These are phyloP conservation scores for Atrina japonica DNA, from an alignment of 2,888 invertebrate species.

Conservation along the genomic window DNA sequence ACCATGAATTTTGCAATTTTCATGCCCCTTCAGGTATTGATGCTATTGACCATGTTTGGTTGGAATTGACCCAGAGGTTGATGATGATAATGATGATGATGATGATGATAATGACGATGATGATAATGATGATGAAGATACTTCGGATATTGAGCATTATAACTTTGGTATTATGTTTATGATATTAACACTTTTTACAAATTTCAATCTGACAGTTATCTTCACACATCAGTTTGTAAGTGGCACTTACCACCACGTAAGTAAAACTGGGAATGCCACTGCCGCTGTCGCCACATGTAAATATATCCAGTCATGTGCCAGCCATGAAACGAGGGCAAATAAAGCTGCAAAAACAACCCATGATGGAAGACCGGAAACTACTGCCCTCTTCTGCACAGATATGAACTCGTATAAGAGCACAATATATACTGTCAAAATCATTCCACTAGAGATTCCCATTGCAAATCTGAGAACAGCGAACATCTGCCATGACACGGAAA, in stretches of 20 bases:
- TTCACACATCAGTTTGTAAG: no score
- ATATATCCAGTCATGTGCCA: conserved; percentile 58
- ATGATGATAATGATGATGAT: no score
- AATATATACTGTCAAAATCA: conserved; percentile 35
- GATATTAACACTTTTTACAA: no score
- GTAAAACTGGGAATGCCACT: conserved; percentile 37
- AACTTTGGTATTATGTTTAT: no score
- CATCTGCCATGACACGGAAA: conserved; percentile 63
- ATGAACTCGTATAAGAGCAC: conserved; percentile 47
- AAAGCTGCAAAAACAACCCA: conserved; percentile 53
- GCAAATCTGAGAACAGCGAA: conserved; percentile 57
- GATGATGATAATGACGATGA: no score
- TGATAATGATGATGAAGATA: no score
- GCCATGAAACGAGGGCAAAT: conserved; percentile 53
- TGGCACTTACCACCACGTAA: conserved; percentile 61
- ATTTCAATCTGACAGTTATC: no score
- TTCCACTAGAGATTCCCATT: conserved; percentile 53
- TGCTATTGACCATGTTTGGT: no score
- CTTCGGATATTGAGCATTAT: no score
- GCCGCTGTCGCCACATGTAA: conserved; percentile 54
- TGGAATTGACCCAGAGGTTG: no score
- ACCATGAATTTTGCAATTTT: no score
- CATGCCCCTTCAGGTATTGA: no score
- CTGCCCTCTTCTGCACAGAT: conserved; percentile 40
- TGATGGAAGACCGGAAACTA: conserved; percentile 45